Conservation (phyloP, 1,140 invertebrate genomes). For the Cataglyphis hispanica region DNA sequence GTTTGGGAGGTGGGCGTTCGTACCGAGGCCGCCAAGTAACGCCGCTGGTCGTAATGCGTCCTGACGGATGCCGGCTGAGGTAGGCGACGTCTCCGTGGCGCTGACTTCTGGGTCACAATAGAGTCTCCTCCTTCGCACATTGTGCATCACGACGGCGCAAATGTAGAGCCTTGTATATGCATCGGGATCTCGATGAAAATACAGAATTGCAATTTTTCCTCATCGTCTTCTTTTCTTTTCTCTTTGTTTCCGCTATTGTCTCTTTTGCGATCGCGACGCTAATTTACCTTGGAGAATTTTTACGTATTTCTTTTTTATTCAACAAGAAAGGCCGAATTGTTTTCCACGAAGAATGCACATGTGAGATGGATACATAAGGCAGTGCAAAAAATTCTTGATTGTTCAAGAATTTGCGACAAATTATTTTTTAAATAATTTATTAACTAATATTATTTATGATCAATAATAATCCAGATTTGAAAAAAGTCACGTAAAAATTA, state of each 20-base stretch:
- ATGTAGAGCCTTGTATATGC: slow-evolving; percentile 54
- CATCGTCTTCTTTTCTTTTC: not conserved
- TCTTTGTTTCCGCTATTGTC: not conserved
- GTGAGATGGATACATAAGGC: not conserved
- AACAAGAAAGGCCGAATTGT: not conserved
- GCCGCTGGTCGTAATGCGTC: slow-evolving; percentile 76
- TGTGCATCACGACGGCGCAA: slow-evolving; percentile 51
- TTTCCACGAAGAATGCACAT: not conserved
- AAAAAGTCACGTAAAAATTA: not conserved
- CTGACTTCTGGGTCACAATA: slow-evolving; percentile 79
- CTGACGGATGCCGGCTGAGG: slow-evolving; percentile 79
- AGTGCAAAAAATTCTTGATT: not conserved
- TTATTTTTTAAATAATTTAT: not conserved
- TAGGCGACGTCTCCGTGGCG: slow-evolving; percentile 75
- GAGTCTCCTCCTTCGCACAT: slow-evolving; percentile 71
- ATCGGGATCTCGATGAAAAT: slow-evolving; percentile 45
- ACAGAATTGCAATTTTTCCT: slow-evolving; percentile 1
- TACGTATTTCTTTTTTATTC: not conserved
- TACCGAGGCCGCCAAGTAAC: slow-evolving; percentile 62
- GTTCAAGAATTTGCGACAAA: not conserved
- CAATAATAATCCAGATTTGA: not conserved
- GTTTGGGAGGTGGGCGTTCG: slow-evolving; percentile 57
- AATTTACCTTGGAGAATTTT: slow-evolving; percentile 7
- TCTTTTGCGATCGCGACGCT: slow-evolving; percentile 11
- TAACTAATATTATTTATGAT: not conserved